Evolutionary conservation across 30 jellyfish, hydroid and myxozoan species (phyloP).

Genomic region (Cassiopea andromeda): DNA sequence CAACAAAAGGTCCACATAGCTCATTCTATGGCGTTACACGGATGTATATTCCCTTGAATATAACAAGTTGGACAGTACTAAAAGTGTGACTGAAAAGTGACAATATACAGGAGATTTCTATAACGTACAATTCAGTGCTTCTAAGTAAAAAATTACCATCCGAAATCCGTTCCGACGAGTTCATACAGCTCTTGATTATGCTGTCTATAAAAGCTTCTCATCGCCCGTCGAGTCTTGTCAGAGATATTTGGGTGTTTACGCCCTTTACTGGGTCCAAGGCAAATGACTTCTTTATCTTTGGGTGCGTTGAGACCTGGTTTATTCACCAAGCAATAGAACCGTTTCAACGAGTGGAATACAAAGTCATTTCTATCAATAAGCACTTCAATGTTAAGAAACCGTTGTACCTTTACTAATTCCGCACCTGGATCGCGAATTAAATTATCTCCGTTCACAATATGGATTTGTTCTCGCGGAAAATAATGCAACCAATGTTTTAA

Average conservation of each 20-base stretch:
- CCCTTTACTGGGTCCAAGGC: conserved; percentile 91
- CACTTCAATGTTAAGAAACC: conserved; percentile 76
- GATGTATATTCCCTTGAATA: no score
- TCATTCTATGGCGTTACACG: no score
- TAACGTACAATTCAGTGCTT: conserved; percentile 12
- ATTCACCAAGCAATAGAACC: conserved; percentile 79
- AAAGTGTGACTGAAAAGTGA: neutral
- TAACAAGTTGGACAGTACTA: no score
- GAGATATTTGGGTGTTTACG: conserved; percentile 83
- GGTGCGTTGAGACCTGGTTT: conserved; percentile 13
- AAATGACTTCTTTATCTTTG: conserved; percentile 5
- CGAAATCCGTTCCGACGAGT: conserved; percentile 71
- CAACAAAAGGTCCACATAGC: no score
- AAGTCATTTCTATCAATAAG: conserved; percentile 58
- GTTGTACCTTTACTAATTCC: conserved; percentile 77
- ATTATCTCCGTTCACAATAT: conserved; percentile 87
- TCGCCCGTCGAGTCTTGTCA: conserved; percentile 40
- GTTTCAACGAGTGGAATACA: conserved; percentile 73
- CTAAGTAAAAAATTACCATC: conserved; percentile 65
- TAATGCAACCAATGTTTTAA: conserved; percentile 78
- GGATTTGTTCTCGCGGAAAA: conserved; percentile 79
- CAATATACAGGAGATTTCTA: no score
- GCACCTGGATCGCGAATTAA: conserved; percentile 75
- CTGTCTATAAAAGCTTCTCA: conserved; percentile 77
- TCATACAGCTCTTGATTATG: conserved; percentile 76